Evolutionary conservation across 2,888 invertebrate genomes (phyloP), one percentile per base, ranked within the genome.

Genomic region (Nomada ferruginata): DNA sequence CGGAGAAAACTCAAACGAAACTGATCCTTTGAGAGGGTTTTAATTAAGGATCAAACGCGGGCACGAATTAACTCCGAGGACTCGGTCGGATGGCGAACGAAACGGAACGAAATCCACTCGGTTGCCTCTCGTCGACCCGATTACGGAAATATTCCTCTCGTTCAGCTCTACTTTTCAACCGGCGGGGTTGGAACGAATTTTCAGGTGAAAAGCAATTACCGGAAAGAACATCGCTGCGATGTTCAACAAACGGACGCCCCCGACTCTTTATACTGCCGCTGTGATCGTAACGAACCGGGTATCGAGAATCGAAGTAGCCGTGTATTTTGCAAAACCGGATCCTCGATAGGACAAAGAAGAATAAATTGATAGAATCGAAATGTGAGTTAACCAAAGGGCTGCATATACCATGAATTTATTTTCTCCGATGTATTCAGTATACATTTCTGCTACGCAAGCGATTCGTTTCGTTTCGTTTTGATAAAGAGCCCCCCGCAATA

Each of bases 31-130:
- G 60, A 73, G 64, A n/a, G 44, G 55, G 42, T 44, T 71, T 81
- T 81, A 82, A 80, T 81, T 81, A 81, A 83, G 64, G 69, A 83
- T 83, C 76, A 70, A 81, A 69, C 64, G 64, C 50, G 44, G 29
- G n/a, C 36, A 15, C 53, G 71, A 70, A 81, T 71, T 63, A 69
- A 73, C 60, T 61, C 29, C 53, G 60, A 71, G 81, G 59, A 55
- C 50, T 26, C 55, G 63, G 36, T 10, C 11, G 29, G 18, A 55
- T 26, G 50, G 42, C 53, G 47, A 20, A 68, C 52, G 71, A 42
- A 53, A 74, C 36, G 42, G 18, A 47, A 47, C 47, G 23, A 60
- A 52, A 70, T 71, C 47, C 57, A 29, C 23, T 9, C 57, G 70
- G 75, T 70, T 71, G 57, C 15, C n/a, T 26, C 72, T 55, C 65